Percentiles rank a stretch among this genome's conserved stretches.
phyloP scores from a whole-genome alignment of 2,113 vertebrate genomes.

The Castor canadensis region DNA sequence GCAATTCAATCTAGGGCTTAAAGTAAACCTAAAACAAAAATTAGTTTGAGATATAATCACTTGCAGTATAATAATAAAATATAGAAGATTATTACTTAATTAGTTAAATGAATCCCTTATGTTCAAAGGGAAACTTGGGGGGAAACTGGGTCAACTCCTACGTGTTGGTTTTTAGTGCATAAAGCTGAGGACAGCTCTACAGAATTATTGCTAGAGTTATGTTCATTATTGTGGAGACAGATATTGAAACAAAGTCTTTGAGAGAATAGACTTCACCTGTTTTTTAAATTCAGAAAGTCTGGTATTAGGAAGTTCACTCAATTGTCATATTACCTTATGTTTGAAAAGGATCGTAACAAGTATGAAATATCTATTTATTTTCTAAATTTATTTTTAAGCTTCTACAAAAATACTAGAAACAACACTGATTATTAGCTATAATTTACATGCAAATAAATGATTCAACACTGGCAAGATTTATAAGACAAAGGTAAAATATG shows the following conservation, averaged over 20 bases:
- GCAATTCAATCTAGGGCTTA: conserved; percentile 38
- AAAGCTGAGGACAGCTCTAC: not conserved
- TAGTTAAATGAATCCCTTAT: not conserved
- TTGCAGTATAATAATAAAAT: not conserved
- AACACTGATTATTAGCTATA: not conserved
- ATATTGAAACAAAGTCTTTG: not conserved
- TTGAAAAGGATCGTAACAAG: not conserved
- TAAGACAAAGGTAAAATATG: not conserved
- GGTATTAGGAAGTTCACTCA: not conserved
- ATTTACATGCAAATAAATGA: not conserved
- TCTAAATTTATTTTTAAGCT: not conserved
- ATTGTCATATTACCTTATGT: not conserved
- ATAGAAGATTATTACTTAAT: not conserved
- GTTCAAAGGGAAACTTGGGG: not conserved
- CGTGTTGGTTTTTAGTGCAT: not conserved
- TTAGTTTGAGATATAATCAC: not conserved
- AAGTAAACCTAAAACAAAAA: conserved; percentile 24
- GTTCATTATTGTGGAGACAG: not conserved
- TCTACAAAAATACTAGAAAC: not conserved
- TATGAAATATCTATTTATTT: not conserved
- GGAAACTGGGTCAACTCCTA: not conserved
- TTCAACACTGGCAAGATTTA: not conserved
- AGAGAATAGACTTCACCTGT: not conserved
- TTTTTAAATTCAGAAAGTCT: not conserved
- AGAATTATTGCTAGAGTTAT: not conserved